These are phyloP conservation scores for Sisor rabdophorus DNA, from an alignment of 2,113 vertebrate species.

Conservation along the genomic window DNA sequence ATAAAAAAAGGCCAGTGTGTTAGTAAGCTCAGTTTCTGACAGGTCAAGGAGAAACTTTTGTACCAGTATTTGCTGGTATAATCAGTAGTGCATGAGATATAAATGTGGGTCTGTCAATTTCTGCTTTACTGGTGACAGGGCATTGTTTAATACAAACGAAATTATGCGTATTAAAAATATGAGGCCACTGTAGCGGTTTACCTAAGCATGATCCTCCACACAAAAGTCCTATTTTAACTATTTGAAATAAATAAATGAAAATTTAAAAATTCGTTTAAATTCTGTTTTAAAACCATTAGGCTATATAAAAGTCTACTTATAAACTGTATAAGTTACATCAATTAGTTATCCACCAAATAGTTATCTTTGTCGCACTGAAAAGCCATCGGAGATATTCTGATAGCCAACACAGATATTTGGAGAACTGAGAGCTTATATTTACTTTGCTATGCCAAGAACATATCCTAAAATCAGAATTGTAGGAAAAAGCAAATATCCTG, in stretches of 20 bases:
- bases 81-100: constrained; percentile 35
- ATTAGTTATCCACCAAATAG: too few species aligned
- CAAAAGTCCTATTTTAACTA: not conserved
- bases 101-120: constrained; percentile 13
- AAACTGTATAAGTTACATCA: too few species aligned
- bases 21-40: constrained; percentile 29
- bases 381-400: not conserved
- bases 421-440: not conserved
- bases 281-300: too few species aligned
- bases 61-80: constrained; percentile 26
- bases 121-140: constrained; percentile 10
- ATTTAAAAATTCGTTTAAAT: too few species aligned
- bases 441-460: not conserved
- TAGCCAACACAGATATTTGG: not conserved
- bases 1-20: constrained; percentile 20
- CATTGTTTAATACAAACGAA: constrained; percentile 23
- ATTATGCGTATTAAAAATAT: constrained; percentile 15
- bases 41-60: constrained; percentile 29
- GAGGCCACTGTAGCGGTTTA: not conserved
- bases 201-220: not conserved
- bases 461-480: not conserved
- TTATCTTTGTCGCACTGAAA: too few species aligned
- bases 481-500: not conserved
- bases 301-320: too few species aligned
- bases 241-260: not conserved